phyloP scores from a whole-genome alignment of 2,888 invertebrate species.

The Anagyrus pseudococci region DNA sequence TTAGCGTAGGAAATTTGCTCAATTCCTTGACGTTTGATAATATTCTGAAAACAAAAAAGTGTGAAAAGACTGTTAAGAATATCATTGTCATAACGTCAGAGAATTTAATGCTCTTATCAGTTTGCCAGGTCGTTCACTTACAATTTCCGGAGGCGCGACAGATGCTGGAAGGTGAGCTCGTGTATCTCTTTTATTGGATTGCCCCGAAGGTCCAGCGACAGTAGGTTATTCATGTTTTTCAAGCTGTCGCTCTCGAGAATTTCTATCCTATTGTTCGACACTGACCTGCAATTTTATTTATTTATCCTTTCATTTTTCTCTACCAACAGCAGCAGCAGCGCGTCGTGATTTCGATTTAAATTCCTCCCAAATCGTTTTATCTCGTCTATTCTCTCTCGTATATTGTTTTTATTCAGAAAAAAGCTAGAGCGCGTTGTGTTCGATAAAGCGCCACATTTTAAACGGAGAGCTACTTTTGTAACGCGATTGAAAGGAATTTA shows the following conservation, averaged over 20 bases:
- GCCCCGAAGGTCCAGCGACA: conserved; percentile 81
- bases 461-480: no score
- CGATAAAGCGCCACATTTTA: no score
- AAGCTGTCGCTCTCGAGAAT: conserved; percentile 76
- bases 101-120: no score
- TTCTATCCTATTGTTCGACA: conserved; percentile 83
- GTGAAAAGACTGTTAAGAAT: background rate
- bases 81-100: background rate
- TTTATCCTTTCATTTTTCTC: background rate
- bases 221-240: conserved; percentile 72
- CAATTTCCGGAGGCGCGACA: conserved; percentile 81
- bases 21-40: conserved; percentile 85
- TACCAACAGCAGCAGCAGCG: no score
- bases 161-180: conserved; percentile 62
- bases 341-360: no score
- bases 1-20: conserved; percentile 81
- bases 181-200: conserved; percentile 56
- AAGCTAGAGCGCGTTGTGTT: no score
- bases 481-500: no score
- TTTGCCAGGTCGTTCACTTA: conserved; percentile 64
- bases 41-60: conserved; percentile 67
- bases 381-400: no score
- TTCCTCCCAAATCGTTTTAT: no score
- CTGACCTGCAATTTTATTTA: conserved; percentile 67
- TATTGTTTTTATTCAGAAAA: no score